phyloP scores from a whole-genome alignment of 2,888 invertebrate species.

The Nemotelus pantherinus region DNA sequence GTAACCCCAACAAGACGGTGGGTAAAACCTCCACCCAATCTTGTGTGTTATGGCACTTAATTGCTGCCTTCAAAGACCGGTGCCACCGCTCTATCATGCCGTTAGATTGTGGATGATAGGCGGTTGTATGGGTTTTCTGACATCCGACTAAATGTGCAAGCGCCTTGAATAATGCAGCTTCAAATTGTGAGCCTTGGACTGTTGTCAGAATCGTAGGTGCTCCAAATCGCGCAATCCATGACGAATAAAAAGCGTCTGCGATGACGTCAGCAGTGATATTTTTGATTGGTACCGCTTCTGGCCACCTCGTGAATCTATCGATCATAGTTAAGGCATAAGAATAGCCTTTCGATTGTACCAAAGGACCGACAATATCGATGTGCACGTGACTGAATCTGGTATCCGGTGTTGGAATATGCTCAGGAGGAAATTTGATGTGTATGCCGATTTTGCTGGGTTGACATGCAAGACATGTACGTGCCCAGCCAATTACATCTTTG shows the following conservation, averaged over 20 bases:
- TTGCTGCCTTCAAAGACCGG: slow-evolving; percentile 11
- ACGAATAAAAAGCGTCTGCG: background rate
- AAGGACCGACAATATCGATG: background rate
- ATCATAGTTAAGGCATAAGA: background rate
- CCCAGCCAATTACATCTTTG: too few species aligned
- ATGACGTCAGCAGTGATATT: background rate
- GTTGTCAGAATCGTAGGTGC: background rate
- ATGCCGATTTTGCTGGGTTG: too few species aligned
- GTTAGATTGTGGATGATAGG: background rate
- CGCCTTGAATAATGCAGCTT: background rate
- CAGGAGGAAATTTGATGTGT: too few species aligned
- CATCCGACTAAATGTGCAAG: background rate
- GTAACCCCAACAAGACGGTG: background rate
- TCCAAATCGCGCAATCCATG: background rate
- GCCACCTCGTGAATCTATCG: slow-evolving; percentile 6
- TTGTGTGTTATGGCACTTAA: background rate
- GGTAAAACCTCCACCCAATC: slow-evolving; percentile 1
- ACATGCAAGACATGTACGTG: too few species aligned
- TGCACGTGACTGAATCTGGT: too few species aligned
- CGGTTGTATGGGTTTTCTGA: background rate
- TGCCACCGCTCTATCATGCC: slow-evolving; percentile 8
- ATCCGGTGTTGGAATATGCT: too few species aligned
- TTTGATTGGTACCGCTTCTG: slow-evolving; percentile 1
- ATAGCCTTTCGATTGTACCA: background rate
- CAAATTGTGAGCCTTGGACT: slow-evolving; percentile 12